A percentile compares a stretch with the other conserved stretches of the same genome.
phyloP scores from a whole-genome alignment of 2,888 invertebrate genomes.

The Scaeva pyrastri region DNA sequence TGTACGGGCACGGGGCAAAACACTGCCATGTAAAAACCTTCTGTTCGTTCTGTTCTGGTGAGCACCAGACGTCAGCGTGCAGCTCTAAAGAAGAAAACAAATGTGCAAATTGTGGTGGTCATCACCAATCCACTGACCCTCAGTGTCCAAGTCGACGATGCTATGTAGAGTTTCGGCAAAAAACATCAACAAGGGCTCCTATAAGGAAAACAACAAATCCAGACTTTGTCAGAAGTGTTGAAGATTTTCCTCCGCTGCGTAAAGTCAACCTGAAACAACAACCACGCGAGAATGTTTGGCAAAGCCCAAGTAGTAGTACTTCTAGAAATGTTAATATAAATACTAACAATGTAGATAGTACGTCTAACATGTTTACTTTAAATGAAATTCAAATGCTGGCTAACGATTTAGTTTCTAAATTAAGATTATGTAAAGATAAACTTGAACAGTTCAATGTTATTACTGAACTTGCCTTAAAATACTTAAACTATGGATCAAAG shows the following conservation, averaged over 20 bases:
- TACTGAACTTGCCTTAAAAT: slow-evolving; percentile 38
- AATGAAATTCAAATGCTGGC: slow-evolving; percentile 35
- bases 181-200: slow-evolving; percentile 16
- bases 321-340: slow-evolving; percentile 32
- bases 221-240: slow-evolving; percentile 16
- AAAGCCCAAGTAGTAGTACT: slow-evolving; percentile 18
- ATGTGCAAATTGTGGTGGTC: slow-evolving; percentile 38
- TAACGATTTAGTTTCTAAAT: slow-evolving; percentile 45
- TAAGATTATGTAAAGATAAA: slow-evolving; percentile 36
- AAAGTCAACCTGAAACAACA: slow-evolving; percentile 5
- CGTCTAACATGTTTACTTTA: slow-evolving; percentile 24
- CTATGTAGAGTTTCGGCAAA: slow-evolving; percentile 30
- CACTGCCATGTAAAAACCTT: slow-evolving; percentile 44
- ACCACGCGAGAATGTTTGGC: slow-evolving; percentile 3
- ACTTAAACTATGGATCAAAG: slow-evolving; percentile 35
- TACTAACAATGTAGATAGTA: slow-evolving; percentile 30
- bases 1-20: slow-evolving; percentile 41
- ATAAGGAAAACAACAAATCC: not conserved
- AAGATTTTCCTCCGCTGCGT: slow-evolving; percentile 32
- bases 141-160: slow-evolving; percentile 33
- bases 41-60: slow-evolving; percentile 31
- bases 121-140: slow-evolving; percentile 37
- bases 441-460: slow-evolving; percentile 31
- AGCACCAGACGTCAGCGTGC: slow-evolving; percentile 13
- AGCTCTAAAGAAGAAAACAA: not conserved